A percentile compares a stretch with the other conserved stretches of the same genome.
phyloP scores from a whole-genome alignment of 2,797 vertebrate genomes.

The Halcyon leucocephala region DNA sequence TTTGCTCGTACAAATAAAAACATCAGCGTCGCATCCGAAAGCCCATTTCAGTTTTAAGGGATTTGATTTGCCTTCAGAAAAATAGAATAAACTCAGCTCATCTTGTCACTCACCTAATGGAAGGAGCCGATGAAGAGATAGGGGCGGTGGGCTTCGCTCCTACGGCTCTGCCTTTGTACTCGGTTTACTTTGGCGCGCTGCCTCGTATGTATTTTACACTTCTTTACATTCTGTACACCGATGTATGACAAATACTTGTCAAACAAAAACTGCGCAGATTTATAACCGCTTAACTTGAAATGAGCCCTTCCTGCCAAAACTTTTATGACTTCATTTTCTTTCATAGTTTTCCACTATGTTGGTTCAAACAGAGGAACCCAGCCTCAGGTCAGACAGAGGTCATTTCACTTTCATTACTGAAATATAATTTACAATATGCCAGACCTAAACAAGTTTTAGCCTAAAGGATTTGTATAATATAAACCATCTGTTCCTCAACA shows the following conservation, averaged over 20 bases:
- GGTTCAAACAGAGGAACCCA: conserved; percentile 82
- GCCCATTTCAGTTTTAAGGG: conserved; percentile 56
- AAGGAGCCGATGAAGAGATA: conserved; percentile 65
- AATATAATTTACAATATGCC: conserved; percentile 89
- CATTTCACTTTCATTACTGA: conserved; percentile 86
- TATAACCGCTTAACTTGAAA: conserved; percentile 76
- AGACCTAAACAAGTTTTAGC: conserved; percentile 88
- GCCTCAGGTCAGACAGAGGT: conserved; percentile 85
- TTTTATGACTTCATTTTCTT: conserved; percentile 85
- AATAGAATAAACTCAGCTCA: conserved; percentile 53
- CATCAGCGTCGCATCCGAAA: conserved; percentile 64
- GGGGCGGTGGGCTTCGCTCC: conserved; percentile 33
- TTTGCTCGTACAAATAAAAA: conserved; percentile 67
- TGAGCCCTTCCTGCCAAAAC: conserved; percentile 80
- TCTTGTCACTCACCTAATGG: conserved; percentile 70
- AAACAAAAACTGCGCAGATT: conserved; percentile 82
- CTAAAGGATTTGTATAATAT: conserved; percentile 88
- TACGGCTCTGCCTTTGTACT: conserved; percentile 61
- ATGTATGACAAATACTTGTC: conserved; percentile 83
- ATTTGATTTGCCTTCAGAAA: conserved; percentile 70
- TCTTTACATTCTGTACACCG: conserved; percentile 78
- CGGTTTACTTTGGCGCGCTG: conserved; percentile 75
- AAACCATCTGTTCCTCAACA: conserved; percentile 93
- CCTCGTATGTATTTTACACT: conserved; percentile 79
- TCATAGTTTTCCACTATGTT: conserved; percentile 76